Evolutionary conservation across 2,888 invertebrate species (phyloP), one percentile per base, ranked within the genome.

Genomic region (Sarcophaga subvicina): DNA sequence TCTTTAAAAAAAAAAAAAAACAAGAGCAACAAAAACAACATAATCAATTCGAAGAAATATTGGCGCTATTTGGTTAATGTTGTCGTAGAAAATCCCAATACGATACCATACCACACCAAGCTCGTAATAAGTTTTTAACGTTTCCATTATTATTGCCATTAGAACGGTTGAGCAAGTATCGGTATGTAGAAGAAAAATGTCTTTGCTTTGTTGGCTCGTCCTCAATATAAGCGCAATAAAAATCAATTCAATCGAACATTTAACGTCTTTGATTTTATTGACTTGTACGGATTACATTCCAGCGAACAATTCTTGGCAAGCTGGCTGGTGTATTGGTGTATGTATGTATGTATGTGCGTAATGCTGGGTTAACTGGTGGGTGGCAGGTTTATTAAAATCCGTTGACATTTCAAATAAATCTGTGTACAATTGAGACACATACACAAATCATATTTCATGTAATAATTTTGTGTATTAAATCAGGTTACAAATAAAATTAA

Each of bases 191-290:
- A 63, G 22, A 77, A 71, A 69, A 67, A 83, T 70, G 49, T 27
- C 22, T 62, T 71, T 75, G 5, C 27, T n/a, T 54, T 8, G 63
- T 45, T 69, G 72, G 70, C 73, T 73, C 49, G 67, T 78, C 69
- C 73, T 69, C 67, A 86, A 82, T 80, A 83, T 76, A 62, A 88
- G 54, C 64, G 85, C 85, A 89, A 88, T 89, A 86, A 86, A 88
- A 89, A 77, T 87, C 86, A 86, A 85, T 85, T 88, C 76, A 82
- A 85, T 80, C 66, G 86, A 83, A 89, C 77, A 67, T 75, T 82
- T 54, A 88, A 78, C 83, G 83, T 80, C 83, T 88, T 88, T 72
- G 83, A 88, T 87, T 88, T 86, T 86, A 88, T 88, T 87, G 78
- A 73, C 54, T 62, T 80, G 60, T 71, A 64, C n/a, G 54, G 45